These are phyloP conservation scores for Denticeps clupeoides DNA, from an alignment of 2,797 vertebrate genomes.

Conservation along the genomic window DNA sequence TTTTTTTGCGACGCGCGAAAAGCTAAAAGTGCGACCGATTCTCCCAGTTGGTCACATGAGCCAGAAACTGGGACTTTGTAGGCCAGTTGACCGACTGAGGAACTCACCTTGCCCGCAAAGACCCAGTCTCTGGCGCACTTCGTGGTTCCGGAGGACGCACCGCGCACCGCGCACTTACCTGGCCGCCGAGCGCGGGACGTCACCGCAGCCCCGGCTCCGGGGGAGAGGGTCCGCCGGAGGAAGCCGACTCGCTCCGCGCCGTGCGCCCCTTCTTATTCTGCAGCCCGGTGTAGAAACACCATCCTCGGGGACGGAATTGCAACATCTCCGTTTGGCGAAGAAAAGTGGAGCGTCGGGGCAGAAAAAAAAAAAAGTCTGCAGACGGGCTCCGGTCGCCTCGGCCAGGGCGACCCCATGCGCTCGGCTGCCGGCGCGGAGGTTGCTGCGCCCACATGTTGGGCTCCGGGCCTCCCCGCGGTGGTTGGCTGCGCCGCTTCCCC, in stretches of 20 bases:
- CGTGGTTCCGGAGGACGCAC: too few species aligned
- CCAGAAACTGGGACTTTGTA: slow-evolving; percentile 98
- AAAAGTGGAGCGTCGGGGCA: slow-evolving; percentile 38
- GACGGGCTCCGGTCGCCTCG: slow-evolving; percentile 9
- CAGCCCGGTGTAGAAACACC: slow-evolving; percentile 49
- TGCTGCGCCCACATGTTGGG: too few species aligned
- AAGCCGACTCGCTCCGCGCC: too few species aligned
- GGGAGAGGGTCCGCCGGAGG: too few species aligned
- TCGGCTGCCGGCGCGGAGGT: too few species aligned
- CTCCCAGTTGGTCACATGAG: slow-evolving; percentile 54
- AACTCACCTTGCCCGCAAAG: slow-evolving; percentile 97
- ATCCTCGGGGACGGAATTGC: slow-evolving; percentile 42
- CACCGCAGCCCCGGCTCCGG: too few species aligned
- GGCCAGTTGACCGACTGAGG: slow-evolving; percentile 86
- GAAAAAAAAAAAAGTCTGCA: slow-evolving; percentile 13
- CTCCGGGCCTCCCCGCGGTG: too few species aligned
- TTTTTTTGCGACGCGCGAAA: neutral
- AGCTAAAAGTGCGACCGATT: neutral
- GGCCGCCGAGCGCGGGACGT: too few species aligned
- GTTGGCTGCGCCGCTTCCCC: too few species aligned
- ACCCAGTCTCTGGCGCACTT: slow-evolving; percentile 77
- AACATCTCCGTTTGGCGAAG: slow-evolving; percentile 37
- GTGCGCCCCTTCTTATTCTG: slow-evolving; percentile 32
- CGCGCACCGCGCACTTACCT: too few species aligned
- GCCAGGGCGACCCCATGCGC: slow-evolving; percentile 24